Evolutionary conservation across 2,797 vertebrate species (phyloP), one percentile per base, ranked within the genome.

Genomic region (Eupleurogrammus muticus): DNA sequence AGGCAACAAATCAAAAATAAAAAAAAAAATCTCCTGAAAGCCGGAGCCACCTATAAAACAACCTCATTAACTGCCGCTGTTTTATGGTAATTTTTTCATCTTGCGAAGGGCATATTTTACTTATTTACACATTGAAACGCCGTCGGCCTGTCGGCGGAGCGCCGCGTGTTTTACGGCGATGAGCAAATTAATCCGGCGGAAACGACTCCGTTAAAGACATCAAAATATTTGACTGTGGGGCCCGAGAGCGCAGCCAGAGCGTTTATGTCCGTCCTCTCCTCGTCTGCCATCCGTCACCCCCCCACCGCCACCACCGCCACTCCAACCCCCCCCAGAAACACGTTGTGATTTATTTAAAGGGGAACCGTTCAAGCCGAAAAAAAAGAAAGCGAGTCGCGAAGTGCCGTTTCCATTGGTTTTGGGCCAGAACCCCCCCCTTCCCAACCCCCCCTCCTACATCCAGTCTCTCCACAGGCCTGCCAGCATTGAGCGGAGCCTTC

Each of bases 381-480:
- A n/a, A n/a, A n/a, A n/a, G n/a, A n/a, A n/a, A n/a, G n/a, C n/a
- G 79, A 75, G 60, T 75, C 67, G 50, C 73, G 63, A n/a, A 71
- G 53, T 79, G 44, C 20, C 28, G 35, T 79, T 72, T 72, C 63
- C 16, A 70, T 35, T 62, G 71, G 55, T 75, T 73, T 73, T 32
- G 32, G 14, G 73, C 82, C 79, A 84, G 79, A 48, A 8, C 58
- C 52, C 64, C 38, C 51, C 23, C 72, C 58, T 6, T 1, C 40
- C 16, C 40, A 16, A 13, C 14, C 75, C 63, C 49, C 64, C 57
- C 68, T 64, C 50, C 59, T 11, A 68, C 82, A 81, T 74, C 73
- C 72, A 77, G 80, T 60, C 68, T 75, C 85, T 86, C 89, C 38
- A 70, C 86, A 89, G 77, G 85, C 75, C 76, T 67, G 82, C 72